Conservation (phyloP, 2,113 vertebrate species). For the Ameiurus melas region DNA sequence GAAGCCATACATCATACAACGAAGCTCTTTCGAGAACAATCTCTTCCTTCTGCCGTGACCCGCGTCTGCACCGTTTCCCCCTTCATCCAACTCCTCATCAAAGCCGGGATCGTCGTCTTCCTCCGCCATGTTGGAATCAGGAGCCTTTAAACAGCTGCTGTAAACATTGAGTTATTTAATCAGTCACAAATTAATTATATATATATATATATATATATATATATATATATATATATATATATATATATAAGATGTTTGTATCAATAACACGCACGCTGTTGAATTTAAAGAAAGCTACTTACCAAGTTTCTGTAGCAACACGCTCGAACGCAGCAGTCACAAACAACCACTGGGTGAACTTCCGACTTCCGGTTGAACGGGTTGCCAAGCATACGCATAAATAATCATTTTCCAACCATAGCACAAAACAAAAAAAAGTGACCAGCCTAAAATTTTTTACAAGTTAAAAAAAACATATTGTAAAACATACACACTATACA, state of each 20-base stretch:
- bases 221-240: too few relatives aligned
- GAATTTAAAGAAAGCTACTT: not conserved
- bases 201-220: too few relatives aligned
- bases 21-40: conserved; percentile 94
- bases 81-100: conserved; percentile 90
- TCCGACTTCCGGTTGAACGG: not conserved
- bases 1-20: conserved; percentile 99
- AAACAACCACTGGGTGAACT: not conserved
- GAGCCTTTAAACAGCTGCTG: not conserved
- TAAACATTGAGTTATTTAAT: not conserved
- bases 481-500: not conserved
- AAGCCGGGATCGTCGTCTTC: conserved; percentile 77
- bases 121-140: conserved; percentile 66
- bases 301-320: not conserved
- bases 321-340: not conserved
- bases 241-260: too few relatives aligned
- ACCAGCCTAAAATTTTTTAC: too few relatives aligned
- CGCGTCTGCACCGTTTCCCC: conserved; percentile 78
- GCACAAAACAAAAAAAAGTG: not conserved
- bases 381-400: not conserved
- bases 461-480: not conserved
- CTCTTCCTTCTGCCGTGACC: conserved; percentile 88
- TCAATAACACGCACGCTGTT: not conserved
- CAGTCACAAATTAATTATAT: too few relatives aligned
- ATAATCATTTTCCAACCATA: not conserved